Conservation (phyloP, 2,113 vertebrate species). For the western clawed frog (Xenopus tropicalis) region UCB_Xtro_10.0 CM004449.2:14401001-14401500, state of each 20-base stretch:
- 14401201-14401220: neutral
- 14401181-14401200: constrained; percentile 24
- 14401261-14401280: constrained; percentile 30
- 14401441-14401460: no score
- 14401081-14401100: constrained; percentile 15
- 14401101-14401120: constrained; percentile 21
- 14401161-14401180: constrained; percentile 36
- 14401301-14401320: no score
- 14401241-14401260: constrained; percentile 15
- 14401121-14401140: constrained; percentile 22
- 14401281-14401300: no score
- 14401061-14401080: constrained; percentile 17
- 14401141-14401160: constrained; percentile 30
- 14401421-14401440: no score
- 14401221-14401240: constrained; percentile 32
- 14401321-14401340: no score
- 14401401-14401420: no score
- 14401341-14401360: no score
- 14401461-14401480: no score
- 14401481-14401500: no score
- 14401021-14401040: constrained; percentile 33
- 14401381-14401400: no score
- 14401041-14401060: constrained; percentile 28
- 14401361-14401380: no score
- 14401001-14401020: constrained; percentile 5